Evolutionary conservation across 2,113 vertebrate species (phyloP), one percentile per base, ranked within the genome.

Genomic region (Apteryx mantelli): DNA sequence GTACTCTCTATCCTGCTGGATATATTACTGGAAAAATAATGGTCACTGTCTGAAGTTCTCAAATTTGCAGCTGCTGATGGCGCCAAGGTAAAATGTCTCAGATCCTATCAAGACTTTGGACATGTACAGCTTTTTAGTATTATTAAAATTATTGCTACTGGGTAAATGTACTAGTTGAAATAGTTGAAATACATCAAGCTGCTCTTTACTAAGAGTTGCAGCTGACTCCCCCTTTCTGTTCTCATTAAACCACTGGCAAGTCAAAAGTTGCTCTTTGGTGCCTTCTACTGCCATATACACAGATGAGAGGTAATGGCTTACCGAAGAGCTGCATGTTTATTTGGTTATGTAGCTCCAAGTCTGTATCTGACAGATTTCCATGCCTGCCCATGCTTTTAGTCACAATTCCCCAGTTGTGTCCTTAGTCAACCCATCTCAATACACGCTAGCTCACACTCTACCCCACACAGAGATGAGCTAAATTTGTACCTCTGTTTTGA

Each of bases 361-460:
- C 4, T 5, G 21, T 11, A 58, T 32, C 68, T 52, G 71, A 63
- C 15, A 81, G 28, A 74, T 2, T 15, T 28, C 17, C 44, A 16
- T 12, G 69, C 22, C 26, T 44, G 73, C 24, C 32, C 21, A 3
- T 2, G 14, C 46, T 70, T 65, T 18, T 11, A 30, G 28, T n/a
- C 44, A 66, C 42, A 36, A 30, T 25, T 70, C 44, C 65, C 46
- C 56, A 18, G 30, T 61, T 20, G 11, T 0, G 10, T 26, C 20
- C 28, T 18, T 3, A 13, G 55, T 18, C 42, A 32, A 4, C 4
- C 0, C 46, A 42, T 3, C 52, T 79, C 71, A 60, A 60, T 2
- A 24, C 1, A 3, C 2, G 5, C 36, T 25, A 46, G 10, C 1
- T 0, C 56, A 52, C 36, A 4, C 38, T 74, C 65, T 40, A 36